Evolutionary conservation across 2,888 invertebrate genomes (phyloP).

Genomic region (Zeuzera pyrina): DNA sequence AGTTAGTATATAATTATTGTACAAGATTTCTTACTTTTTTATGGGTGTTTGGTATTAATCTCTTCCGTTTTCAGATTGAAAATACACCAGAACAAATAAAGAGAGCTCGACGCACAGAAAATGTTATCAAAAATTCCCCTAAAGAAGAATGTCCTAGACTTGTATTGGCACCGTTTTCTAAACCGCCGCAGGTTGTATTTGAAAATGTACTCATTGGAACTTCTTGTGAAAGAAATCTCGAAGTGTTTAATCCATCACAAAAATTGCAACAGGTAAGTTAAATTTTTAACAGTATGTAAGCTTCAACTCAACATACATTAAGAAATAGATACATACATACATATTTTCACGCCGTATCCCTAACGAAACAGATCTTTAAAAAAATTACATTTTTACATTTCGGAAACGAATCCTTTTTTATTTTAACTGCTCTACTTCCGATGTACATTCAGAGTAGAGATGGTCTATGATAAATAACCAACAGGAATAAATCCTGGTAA

Average conservation of each 20-base stretch:
- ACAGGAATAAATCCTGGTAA: no score
- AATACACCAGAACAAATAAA: slow-evolving; percentile 62
- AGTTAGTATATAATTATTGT: slow-evolving; percentile 21
- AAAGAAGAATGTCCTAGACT: slow-evolving; percentile 67
- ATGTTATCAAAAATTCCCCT: slow-evolving; percentile 32
- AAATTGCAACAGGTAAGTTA: slow-evolving; percentile 45
- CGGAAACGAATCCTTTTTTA: no score
- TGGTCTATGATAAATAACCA: no score
- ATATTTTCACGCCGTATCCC: no score
- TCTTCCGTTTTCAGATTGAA: slow-evolving; percentile 42
- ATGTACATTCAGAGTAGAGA: no score
- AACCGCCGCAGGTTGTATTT: slow-evolving; percentile 77
- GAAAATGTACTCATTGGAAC: slow-evolving; percentile 76
- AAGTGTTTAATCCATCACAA: slow-evolving; percentile 73
- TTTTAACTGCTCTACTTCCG: no score
- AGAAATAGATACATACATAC: no score
- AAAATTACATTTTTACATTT: no score
- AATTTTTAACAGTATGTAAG: no score
- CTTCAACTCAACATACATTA: no score
- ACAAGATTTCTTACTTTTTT: slow-evolving; percentile 7
- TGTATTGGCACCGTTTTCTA: slow-evolving; percentile 77
- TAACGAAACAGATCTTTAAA: no score
- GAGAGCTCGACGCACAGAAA: slow-evolving; percentile 40
- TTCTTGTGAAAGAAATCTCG: slow-evolving; percentile 64
- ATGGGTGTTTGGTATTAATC: not conserved